Base-by-base conservation (phyloP, 2,888 invertebrate species). In the Lithodes maja region DNA sequence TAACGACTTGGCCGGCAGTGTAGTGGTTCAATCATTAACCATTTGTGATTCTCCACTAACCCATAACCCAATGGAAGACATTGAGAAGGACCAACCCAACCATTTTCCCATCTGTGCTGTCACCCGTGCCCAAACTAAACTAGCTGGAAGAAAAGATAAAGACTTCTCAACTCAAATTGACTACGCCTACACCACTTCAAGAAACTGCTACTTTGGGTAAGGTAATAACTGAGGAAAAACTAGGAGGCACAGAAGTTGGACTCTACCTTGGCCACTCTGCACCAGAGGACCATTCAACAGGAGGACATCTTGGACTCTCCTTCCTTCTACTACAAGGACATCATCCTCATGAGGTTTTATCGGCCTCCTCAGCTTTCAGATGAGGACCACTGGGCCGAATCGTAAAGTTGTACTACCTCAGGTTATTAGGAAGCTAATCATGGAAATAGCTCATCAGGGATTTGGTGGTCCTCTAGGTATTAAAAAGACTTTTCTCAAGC, bases 121-220 rank as follows among this genome's bases (percentile, higher is more conserved):
- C 17, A 81, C 81, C 50, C 33, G 81, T 50, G 61, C 81, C 9
- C 81, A 81, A 33, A 15, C 81, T 12, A 61, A 61, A 61, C 12
- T 33, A 33, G 33, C 33, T 33, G 33, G 33, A 33, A 33, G 33
- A 33, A 33, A 61, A 61, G 61, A 61, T 61, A 61, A 12, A 5
- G 7, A 7, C 12, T 5, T 12, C 61, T 61, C 61, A 12, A 61
- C 12, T 61, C 61, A 61, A 61, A 5, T 12, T 0, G 61, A 61
- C 12, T 61, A 5, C 61, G 33, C 61, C 61, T 12, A 61, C 61
- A 61, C 61, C 1, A 7, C 61, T 7, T 61, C 61, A 7, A 61
- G 61, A 61, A 12, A 61, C 12, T 12, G 12, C 5, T 5, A 12
- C 7, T 61, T 12, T 7, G 5, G 61, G 12, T 61, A 7, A 5